Percentiles rank a stretch among this genome's conserved stretches.
Evolutionary conservation across 2,888 invertebrate genomes (phyloP).

Genomic region (Plebejus argus): DNA sequence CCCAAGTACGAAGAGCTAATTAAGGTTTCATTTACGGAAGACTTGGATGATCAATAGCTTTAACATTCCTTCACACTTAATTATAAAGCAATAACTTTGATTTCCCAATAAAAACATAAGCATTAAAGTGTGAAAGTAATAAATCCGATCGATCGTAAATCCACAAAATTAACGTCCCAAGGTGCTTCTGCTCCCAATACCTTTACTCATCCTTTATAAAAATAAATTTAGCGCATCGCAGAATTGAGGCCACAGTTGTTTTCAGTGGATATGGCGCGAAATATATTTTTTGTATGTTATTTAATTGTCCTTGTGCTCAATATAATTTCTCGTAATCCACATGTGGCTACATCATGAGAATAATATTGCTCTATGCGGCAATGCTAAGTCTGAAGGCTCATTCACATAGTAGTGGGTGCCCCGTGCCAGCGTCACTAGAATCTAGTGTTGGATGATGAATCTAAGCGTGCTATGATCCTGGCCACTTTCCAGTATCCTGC

Average conservation of each 20-base stretch:
- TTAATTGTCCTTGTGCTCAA: conserved; percentile 28
- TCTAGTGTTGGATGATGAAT: no score
- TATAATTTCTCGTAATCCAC: conserved; percentile 13
- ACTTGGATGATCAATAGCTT: neutral
- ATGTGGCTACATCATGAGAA: neutral
- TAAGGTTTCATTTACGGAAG: neutral
- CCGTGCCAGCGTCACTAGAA: neutral
- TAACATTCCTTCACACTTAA: neutral
- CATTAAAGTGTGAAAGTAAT: conserved; percentile 15
- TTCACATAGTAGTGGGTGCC: neutral
- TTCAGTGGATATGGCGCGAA: conserved; percentile 19
- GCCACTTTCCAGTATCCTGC: no score
- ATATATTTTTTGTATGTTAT: conserved; percentile 25
- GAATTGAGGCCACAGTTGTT: conserved; percentile 32
- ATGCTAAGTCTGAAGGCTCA: neutral
- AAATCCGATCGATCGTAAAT: conserved; percentile 6
- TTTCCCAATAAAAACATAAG: conserved; percentile 13
- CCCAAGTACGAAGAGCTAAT: neutral
- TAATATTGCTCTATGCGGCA: neutral
- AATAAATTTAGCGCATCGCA: conserved; percentile 36
- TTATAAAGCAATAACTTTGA: conserved; percentile 6
- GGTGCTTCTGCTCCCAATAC: conserved; percentile 39
- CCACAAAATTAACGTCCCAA: conserved; percentile 34
- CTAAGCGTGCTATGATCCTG: no score
- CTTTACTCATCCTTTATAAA: conserved; percentile 41